Conservation (phyloP, 2,797 vertebrate species). For the Malacoraja senta region DNA sequence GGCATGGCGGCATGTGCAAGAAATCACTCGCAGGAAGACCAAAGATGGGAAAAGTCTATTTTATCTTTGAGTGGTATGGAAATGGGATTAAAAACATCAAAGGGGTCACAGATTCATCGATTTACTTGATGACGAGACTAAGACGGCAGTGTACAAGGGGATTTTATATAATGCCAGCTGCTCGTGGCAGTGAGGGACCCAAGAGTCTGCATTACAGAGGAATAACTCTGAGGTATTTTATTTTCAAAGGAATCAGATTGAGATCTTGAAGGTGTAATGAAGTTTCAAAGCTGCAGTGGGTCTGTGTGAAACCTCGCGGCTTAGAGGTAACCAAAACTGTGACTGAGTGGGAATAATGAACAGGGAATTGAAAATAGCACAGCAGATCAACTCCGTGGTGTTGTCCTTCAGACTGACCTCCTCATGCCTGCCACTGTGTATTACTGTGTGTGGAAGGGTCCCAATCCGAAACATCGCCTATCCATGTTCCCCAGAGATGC, state of each 20-base stretch:
- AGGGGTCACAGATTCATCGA: neutral
- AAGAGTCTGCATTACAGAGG: neutral
- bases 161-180: neutral
- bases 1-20: neutral
- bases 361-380: neutral
- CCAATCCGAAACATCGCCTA: no score
- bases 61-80: slow-evolving; percentile 8
- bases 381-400: neutral
- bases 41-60: neutral
- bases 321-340: neutral
- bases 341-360: neutral
- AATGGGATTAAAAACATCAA: slow-evolving; percentile 28
- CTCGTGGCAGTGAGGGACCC: neutral
- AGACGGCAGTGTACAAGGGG: neutral
- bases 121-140: neutral
- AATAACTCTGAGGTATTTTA: neutral
- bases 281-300: neutral
- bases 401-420: slow-evolving; percentile 19
- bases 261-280: neutral
- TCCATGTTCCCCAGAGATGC: no score
- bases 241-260: neutral
- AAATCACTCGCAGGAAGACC: neutral
- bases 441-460: neutral
- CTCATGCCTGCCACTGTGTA: neutral
- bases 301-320: neutral